Evolutionary conservation across 2,888 invertebrate genomes (phyloP), one percentile per base, ranked within the genome.

Genomic region (Antheraea yamamai): DNA sequence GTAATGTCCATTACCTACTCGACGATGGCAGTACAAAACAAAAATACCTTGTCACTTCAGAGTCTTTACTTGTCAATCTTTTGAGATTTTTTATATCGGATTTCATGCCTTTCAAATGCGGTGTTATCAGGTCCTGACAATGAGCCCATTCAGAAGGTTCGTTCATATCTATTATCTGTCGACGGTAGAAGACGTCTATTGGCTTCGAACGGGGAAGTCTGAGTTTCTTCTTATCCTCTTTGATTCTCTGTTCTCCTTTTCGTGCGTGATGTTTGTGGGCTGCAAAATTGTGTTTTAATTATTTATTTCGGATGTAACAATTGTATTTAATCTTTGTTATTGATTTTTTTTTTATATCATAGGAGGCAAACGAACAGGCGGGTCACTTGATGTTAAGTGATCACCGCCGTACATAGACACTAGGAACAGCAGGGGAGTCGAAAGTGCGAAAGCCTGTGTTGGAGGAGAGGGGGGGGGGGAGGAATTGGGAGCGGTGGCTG

Each of bases 71-170:
- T 0, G 64, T 35, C 0, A 84, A 0, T 2, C 74, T 66, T 23
- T 81, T 83, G 0, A 76, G 20, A 0, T 23, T 8, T 0, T 76
- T 78, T 0, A 82, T 47, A 18, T 85, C 82, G 0, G 39, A 78
- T 26, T 84, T 86, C 2, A 78, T 26, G 0, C 91, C 91, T 0
- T 75, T 84, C 4, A 91, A 61, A 73, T 78, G 86, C 0, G 89
- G 90, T 0, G 87, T 85, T 0, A 89, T 81, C 4, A 88, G 77
- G 4, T 86, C 86, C 4, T 84, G 83, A 51, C 88, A 88, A 20
- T 88, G 87, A 0, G 81, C 76, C 86, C 86, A 88, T 23, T 82
- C 77, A 0, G 81, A 61, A 0, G 80, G 78, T 1, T 52, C 73
- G 0, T 83, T 74, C 0, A 76, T 18, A 0, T 78, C 76, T 0